A percentile compares a stretch with the other conserved stretches of the same genome.
phyloP scores from a whole-genome alignment of 2,797 vertebrate species.

The Otolemur crassicaudatus region DNA sequence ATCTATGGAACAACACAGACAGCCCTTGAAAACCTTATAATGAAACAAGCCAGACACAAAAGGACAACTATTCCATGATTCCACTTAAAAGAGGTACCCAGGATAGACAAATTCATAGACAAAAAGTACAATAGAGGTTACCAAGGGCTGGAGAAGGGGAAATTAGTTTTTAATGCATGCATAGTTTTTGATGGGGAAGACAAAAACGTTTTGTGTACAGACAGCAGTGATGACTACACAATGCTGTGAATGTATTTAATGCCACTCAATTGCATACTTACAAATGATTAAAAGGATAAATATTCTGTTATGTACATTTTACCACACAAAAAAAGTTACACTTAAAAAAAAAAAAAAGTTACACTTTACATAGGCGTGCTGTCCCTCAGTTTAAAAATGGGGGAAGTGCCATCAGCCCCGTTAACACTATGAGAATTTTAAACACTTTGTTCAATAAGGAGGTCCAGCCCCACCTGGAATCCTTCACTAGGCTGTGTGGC shows the following conservation, averaged over 20 bases:
- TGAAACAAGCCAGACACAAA: not conserved
- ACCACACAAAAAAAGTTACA: not conserved
- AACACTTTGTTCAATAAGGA: not conserved
- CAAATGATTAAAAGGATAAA: not conserved
- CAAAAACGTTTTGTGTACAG: not conserved
- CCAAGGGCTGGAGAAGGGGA: accelerated
- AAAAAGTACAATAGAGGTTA: not conserved
- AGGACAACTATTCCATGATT: not conserved
- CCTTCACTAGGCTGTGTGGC: not conserved
- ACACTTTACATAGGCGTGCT: not conserved
- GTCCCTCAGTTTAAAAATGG: not conserved
- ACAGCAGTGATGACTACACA: not conserved
- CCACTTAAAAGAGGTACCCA: not conserved
- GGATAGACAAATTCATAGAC: not conserved
- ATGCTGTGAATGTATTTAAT: not conserved
- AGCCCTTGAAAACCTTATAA: not conserved
- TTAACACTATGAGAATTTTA: not conserved
- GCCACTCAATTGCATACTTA: not conserved
- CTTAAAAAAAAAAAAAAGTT: not conserved
- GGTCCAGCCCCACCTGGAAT: not conserved
- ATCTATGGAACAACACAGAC: not conserved
- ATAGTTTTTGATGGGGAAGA: not conserved
- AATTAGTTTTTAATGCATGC: not conserved
- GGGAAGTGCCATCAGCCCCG: too few species aligned
- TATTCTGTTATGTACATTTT: too few species aligned